Evolutionary conservation across 2,888 invertebrate species (phyloP).

Genomic region (Eupithecia inturbata): DNA sequence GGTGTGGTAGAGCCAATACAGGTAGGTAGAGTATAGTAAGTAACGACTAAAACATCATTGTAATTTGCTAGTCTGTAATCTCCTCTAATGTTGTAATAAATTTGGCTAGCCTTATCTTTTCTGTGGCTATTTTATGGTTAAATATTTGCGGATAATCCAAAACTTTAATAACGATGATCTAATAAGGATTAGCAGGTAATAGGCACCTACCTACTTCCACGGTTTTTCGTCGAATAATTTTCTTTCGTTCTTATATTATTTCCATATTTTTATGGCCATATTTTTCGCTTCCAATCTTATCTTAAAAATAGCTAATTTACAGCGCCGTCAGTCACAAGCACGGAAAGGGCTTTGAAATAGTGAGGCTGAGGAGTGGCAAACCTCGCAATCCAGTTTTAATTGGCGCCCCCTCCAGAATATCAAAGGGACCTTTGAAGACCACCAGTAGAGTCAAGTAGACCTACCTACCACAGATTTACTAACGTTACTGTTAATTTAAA

Average conservation of each 20-base stretch:
- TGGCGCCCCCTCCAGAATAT: constrained; percentile 34
- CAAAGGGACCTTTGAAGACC: not conserved
- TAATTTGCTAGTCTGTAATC: not conserved
- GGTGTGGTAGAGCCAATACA: not conserved
- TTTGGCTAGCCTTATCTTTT: not conserved
- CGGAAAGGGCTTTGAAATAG: constrained; percentile 14
- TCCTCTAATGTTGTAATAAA: not conserved
- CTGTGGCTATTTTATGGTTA: not conserved
- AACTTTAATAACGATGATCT: not conserved
- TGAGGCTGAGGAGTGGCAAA: constrained; percentile 14
- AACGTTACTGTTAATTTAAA: not conserved
- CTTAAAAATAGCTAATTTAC: not conserved
- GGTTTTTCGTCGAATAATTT: not conserved
- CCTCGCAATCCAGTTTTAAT: constrained; percentile 43
- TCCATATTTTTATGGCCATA: not conserved
- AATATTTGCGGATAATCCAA: not conserved
- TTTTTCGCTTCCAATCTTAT: constrained; percentile 1
- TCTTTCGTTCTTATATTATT: no score
- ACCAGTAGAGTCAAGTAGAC: not conserved
- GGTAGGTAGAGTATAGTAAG: not conserved
- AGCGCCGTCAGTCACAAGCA: not conserved
- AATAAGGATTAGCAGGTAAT: not conserved
- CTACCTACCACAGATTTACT: not conserved
- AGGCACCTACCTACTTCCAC: not conserved
- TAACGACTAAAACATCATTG: not conserved